These are phyloP conservation scores for Corythornis leucogaster DNA, from an alignment of 2,797 vertebrate genomes.

Conservation along the genomic window DNA sequence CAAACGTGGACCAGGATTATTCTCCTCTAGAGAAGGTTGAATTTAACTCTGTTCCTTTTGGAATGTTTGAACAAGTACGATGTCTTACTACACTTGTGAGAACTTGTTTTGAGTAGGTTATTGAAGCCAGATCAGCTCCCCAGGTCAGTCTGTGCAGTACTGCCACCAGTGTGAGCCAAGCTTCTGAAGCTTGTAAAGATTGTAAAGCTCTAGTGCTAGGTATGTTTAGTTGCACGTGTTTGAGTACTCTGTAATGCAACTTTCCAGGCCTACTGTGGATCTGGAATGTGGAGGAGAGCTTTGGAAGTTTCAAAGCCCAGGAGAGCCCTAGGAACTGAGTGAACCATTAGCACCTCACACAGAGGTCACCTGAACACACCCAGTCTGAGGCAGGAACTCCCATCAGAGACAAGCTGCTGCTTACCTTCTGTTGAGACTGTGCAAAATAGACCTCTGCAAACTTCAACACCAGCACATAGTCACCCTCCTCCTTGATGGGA, in stretches of 20 bases:
- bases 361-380: not conserved
- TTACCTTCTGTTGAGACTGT: slow-evolving; percentile 98
- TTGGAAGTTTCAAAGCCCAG: not conserved
- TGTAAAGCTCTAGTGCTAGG: not conserved
- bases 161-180: not conserved
- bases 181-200: not conserved
- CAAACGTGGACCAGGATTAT: not conserved
- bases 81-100: not conserved
- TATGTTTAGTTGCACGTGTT: not conserved
- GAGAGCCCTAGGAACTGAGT: not conserved
- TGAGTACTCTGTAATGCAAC: not conserved
- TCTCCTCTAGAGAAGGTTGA: not conserved
- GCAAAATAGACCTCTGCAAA: slow-evolving; percentile 99
- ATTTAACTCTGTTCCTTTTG: not conserved
- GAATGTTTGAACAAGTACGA: not conserved
- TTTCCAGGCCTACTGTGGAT: not conserved
- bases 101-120: not conserved
- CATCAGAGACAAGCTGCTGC: not conserved
- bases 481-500: slow-evolving; percentile 95
- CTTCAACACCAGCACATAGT: slow-evolving; percentile 96
- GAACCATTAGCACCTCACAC: not conserved
- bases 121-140: not conserved
- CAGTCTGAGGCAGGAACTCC: not conserved
- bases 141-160: not conserved
- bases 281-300: not conserved